Evolutionary conservation across 2,113 vertebrate species (phyloP).

Genomic region (Alligator mississippiensis): DNA sequence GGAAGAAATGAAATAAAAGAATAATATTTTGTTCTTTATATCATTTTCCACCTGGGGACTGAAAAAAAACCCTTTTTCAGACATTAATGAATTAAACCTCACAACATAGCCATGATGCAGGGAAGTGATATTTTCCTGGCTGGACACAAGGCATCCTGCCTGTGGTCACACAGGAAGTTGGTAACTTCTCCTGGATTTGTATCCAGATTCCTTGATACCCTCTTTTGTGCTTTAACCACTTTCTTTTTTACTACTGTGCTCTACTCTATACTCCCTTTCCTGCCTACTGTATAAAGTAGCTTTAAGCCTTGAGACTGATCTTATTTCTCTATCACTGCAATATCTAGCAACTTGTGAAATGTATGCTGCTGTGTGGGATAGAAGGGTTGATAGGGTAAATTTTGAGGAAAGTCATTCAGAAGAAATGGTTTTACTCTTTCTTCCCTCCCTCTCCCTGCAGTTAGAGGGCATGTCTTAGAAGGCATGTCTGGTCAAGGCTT

Average conservation of each 20-base stretch:
- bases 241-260: background rate
- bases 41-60: background rate
- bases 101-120: rapidly evolving
- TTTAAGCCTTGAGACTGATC: background rate
- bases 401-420: background rate
- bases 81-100: background rate
- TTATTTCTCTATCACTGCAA: background rate
- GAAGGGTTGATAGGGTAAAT: background rate
- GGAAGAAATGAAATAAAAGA: background rate
- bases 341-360: rapidly evolving
- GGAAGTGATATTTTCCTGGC: background rate
- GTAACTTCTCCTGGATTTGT: background rate
- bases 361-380: rapidly evolving
- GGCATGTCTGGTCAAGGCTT: background rate
- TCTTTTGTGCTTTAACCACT: background rate
- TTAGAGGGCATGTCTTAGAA: background rate
- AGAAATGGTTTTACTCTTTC: background rate
- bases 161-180: background rate
- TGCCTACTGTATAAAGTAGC: background rate
- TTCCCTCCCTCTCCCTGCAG: background rate
- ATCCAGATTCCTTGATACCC: background rate
- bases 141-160: background rate
- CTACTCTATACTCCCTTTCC: too few relatives aligned
- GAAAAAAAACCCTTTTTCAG: background rate
- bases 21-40: background rate